These are phyloP conservation scores for Nematopogon swammerdamellus DNA, from an alignment of 2,888 invertebrate species.

Conservation along the genomic window DNA sequence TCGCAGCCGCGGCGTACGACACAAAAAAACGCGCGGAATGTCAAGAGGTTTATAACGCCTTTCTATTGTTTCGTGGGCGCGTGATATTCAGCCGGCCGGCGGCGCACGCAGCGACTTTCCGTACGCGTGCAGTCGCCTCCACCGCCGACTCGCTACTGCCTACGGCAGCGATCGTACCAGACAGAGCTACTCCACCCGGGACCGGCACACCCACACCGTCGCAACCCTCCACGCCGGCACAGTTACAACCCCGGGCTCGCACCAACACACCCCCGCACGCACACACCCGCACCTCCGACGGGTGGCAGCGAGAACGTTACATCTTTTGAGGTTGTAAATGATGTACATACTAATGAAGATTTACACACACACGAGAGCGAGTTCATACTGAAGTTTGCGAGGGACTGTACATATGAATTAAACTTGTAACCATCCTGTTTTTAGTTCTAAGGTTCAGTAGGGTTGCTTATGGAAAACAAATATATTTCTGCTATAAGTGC, in stretches of 20 bases:
- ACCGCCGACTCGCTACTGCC: conserved; percentile 43
- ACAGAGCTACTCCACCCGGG: conserved; percentile 39
- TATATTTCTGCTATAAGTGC: no score
- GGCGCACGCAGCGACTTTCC: conserved; percentile 32
- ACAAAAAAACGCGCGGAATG: neutral
- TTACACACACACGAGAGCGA: conserved; percentile 30
- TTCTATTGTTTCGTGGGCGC: neutral
- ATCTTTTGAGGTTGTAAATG: conserved; percentile 47
- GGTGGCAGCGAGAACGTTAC: conserved; percentile 44
- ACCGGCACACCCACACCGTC: conserved; percentile 24
- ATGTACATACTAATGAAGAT: conserved; percentile 40
- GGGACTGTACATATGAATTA: conserved; percentile 40
- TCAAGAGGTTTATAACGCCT: neutral
- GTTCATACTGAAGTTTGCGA: conserved; percentile 25
- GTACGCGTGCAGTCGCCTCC: conserved; percentile 40
- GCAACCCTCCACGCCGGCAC: conserved; percentile 45
- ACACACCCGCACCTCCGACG: conserved; percentile 23
- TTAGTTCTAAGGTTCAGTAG: no score
- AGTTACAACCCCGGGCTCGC: conserved; percentile 22
- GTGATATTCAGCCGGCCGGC: conserved; percentile 11
- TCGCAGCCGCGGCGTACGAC: neutral
- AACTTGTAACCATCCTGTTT: conserved; percentile 37
- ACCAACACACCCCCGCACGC: conserved; percentile 21
- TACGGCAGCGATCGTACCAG: conserved; percentile 25
- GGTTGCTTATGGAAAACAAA: no score